Evolutionary conservation across 1,140 invertebrate species (phyloP), one percentile per base, ranked within the genome.

Genomic region (Asobara japonica): DNA sequence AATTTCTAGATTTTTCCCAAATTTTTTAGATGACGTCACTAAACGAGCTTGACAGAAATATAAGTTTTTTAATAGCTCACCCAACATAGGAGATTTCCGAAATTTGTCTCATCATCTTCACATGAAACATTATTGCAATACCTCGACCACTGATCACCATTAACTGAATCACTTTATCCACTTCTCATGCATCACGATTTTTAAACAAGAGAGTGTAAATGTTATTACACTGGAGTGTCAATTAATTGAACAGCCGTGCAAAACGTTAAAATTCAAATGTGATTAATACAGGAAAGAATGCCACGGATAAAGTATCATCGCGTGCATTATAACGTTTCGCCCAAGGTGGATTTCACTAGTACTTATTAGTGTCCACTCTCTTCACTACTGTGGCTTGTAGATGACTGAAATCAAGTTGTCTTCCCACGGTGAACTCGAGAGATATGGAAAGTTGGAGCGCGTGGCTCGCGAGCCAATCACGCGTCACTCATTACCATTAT

Each of bases 21-120:
- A n/a, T n/a, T n/a, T n/a, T n/a, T n/a, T n/a, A n/a, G n/a, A n/a
- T n/a, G n/a, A n/a, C n/a, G n/a, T n/a, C n/a, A n/a, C n/a, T n/a
- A n/a, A n/a, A n/a, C n/a, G n/a, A n/a, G n/a, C n/a, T n/a, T n/a
- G n/a, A n/a, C n/a, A n/a, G n/a, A n/a, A n/a, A n/a, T n/a, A 73
- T 72, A 38, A 51, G 67, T 71, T 25, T 62, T 33, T 62, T 29
- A 66, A 51, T 72, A 30, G 84, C 84, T 60, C 77, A 87, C 86
- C 84, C 86, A 6, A 87, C 85, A 36, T 86, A 87, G 5, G 86
- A 87, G 61, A 87, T 85, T 71, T 87, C 83, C 0, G 86, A 87
- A 51, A 87, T 83, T 65, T 87, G 86, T 67, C 86, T 73, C 74
- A 86, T 84, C 71, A 84, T 78, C 72, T 79, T 83, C 29, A 62